These are phyloP conservation scores for Progne subis DNA, from an alignment of 2,113 vertebrate genomes.

Conservation along the genomic window DNA sequence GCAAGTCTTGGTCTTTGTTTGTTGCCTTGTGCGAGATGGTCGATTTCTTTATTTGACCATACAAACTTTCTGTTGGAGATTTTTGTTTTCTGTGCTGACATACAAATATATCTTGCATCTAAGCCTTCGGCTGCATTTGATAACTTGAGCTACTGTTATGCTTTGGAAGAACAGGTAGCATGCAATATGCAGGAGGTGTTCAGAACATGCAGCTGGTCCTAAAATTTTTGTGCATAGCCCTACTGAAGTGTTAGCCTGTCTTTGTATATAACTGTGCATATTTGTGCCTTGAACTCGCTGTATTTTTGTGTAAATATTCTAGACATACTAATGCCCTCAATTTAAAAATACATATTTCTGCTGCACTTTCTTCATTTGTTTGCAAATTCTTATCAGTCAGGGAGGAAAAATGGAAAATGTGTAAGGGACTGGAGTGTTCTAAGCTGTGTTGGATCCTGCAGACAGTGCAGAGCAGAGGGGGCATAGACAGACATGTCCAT, in stretches of 20 bases:
- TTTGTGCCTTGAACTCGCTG: neutral
- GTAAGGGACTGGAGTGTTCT: neutral
- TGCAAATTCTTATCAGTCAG: neutral
- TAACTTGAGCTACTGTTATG: neutral
- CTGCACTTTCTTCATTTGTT: neutral
- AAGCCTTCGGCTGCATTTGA: neutral
- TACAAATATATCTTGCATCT: neutral
- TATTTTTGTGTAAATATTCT: neutral
- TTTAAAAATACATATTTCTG: neutral
- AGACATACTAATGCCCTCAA: neutral
- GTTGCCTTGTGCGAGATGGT: neutral
- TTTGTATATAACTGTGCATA: neutral
- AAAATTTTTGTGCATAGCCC: neutral
- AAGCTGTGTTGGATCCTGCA: neutral
- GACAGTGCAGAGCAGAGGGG: neutral
- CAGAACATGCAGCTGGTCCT: neutral
- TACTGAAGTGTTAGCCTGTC: neutral
- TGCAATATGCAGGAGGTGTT: neutral
- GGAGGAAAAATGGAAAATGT: neutral
- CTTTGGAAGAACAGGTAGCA: neutral
- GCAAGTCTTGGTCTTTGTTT: neutral
- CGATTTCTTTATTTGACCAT: neutral
- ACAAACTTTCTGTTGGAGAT: neutral
- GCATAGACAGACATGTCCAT: neutral
- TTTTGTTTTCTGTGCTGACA: neutral